These are phyloP conservation scores for Adela reaumurella DNA, from an alignment of 2,888 invertebrate genomes.

Conservation along the genomic window DNA sequence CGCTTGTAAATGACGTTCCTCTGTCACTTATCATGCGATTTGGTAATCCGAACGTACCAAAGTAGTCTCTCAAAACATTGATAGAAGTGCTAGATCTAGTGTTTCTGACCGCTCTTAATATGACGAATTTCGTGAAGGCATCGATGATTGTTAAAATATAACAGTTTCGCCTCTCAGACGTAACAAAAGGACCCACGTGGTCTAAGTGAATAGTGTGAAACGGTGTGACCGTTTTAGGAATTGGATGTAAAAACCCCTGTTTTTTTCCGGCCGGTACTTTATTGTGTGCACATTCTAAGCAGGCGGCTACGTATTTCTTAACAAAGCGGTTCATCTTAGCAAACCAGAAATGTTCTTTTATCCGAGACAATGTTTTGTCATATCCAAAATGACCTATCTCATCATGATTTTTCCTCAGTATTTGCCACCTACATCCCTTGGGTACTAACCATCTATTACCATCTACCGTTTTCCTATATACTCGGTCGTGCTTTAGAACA, in stretches of 20 bases:
- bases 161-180: constrained; percentile 9
- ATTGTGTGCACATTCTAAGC: constrained; percentile 12
- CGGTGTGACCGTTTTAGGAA: constrained; percentile 6
- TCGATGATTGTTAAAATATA: constrained; percentile 13
- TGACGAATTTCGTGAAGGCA: constrained; percentile 9
- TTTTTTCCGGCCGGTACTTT: constrained; percentile 11
- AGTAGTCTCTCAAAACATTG: constrained; percentile 2
- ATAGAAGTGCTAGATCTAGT: constrained; percentile 7
- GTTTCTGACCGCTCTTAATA: constrained; percentile 6
- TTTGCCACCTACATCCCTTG: constrained; percentile 3
- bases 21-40: constrained; percentile 9
- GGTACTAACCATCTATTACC: not conserved
- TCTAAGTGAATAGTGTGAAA: constrained; percentile 8
- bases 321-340: constrained; percentile 13
- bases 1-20: constrained; percentile 9
- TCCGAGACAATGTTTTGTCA: constrained; percentile 15
- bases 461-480: too few species aligned
- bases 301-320: constrained; percentile 13
- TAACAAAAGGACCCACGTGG: constrained; percentile 10
- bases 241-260: constrained; percentile 7
- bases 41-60: not conserved
- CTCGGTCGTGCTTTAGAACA: too few species aligned
- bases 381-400: constrained; percentile 15
- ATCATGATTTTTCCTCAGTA: constrained; percentile 4
- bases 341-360: constrained; percentile 15